phyloP scores from a whole-genome alignment of 2,113 vertebrate genomes.

The Pygathrix nemaeus region DNA sequence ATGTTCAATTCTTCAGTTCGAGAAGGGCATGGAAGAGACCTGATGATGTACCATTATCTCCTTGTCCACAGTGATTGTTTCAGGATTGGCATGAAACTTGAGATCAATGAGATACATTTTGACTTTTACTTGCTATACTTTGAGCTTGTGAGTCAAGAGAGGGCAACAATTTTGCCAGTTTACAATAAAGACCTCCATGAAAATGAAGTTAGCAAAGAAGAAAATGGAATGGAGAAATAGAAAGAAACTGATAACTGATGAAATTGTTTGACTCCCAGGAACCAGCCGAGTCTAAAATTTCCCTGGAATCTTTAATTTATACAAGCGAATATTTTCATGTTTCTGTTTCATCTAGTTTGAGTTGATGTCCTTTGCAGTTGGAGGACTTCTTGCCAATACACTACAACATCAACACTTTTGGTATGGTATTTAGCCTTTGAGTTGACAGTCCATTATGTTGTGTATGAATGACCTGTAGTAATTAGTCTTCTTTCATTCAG shows the following conservation, averaged over 20 bases:
- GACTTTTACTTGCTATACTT: neutral
- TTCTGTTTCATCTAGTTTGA: constrained; percentile 28
- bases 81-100: neutral
- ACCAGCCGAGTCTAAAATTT: neutral
- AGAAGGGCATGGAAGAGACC: neutral
- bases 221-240: neutral
- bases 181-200: neutral
- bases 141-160: neutral
- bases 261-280: neutral
- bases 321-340: neutral
- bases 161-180: neutral
- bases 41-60: neutral
- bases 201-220: neutral
- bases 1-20: neutral
- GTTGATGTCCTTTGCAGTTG: neutral
- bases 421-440: neutral
- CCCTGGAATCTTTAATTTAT: neutral
- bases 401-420: neutral
- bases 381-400: neutral
- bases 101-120: neutral
- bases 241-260: neutral
- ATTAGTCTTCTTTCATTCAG: neutral
- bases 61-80: neutral
- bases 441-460: neutral
- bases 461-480: neutral